Conservation (phyloP, 1,140 invertebrate genomes). For the Gyrodactylus salaris region DNA sequence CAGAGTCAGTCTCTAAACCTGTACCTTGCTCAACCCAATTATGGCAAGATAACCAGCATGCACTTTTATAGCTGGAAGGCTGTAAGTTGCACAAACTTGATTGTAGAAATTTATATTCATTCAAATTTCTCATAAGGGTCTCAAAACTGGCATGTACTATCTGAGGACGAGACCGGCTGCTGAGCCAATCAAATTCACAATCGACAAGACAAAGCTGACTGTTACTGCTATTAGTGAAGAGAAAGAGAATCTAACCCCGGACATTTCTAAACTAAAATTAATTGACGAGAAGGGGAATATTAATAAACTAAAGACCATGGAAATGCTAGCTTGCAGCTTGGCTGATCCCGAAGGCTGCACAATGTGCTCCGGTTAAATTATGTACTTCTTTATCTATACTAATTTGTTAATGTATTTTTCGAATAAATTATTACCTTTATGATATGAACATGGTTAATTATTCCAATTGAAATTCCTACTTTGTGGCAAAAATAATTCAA, state of each 20-base stretch:
- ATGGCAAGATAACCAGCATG: conserved; percentile 71
- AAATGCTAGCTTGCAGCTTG: not conserved
- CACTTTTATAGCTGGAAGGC: conserved; percentile 89
- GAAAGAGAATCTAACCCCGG: not conserved
- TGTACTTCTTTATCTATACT: not conserved
- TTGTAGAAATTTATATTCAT: conserved; percentile 4
- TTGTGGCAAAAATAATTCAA: not conserved
- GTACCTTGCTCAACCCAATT: conserved; percentile 66
- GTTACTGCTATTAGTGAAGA: not conserved
- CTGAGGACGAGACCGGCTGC: conserved; percentile 74
- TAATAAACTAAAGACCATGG: not conserved
- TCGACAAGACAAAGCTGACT: conserved; percentile 45
- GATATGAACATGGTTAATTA: not conserved
- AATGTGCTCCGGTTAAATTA: not conserved
- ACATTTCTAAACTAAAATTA: not conserved
- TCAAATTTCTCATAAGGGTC: conserved; percentile 26
- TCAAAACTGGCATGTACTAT: conserved; percentile 98
- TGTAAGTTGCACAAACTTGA: conserved; percentile 20
- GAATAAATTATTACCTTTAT: not conserved
- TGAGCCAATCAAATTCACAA: conserved; percentile 80
- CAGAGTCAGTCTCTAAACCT: conserved; percentile 90
- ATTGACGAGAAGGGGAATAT: not conserved
- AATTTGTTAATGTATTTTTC: not conserved
- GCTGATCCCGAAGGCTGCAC: not conserved
- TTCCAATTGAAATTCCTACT: not conserved